Evolutionary conservation across 1,140 invertebrate species (phyloP).

Genomic region (Euwallacea fornicatus): DNA sequence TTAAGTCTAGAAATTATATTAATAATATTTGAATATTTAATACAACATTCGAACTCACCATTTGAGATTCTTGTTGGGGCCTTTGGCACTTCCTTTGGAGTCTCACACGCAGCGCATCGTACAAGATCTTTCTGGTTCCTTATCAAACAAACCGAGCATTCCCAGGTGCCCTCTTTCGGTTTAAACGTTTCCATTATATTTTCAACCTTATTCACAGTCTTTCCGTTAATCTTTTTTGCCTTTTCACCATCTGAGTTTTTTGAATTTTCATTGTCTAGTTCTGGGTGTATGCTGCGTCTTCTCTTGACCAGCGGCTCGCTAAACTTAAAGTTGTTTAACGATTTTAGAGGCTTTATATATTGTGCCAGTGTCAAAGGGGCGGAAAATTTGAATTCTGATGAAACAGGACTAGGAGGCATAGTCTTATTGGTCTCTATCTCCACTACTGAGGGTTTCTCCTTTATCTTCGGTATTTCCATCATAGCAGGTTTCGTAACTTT

Average conservation of each 20-base stretch:
- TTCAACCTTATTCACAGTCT: slow-evolving; percentile 10
- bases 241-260: slow-evolving; percentile 65
- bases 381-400: slow-evolving; percentile 46
- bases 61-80: slow-evolving; percentile 3
- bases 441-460: neutral
- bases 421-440: neutral
- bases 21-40: no score
- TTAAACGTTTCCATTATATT: slow-evolving; percentile 50
- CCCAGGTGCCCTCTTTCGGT: slow-evolving; percentile 54
- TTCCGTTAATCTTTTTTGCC: slow-evolving; percentile 58
- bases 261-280: slow-evolving; percentile 43
- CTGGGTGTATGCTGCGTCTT: slow-evolving; percentile 28
- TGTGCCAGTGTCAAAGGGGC: slow-evolving; percentile 48
- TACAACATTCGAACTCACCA: neutral
- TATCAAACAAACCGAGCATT: slow-evolving; percentile 61
- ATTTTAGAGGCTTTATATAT: slow-evolving; percentile 47
- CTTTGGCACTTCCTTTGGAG: slow-evolving; percentile 50
- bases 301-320: slow-evolving; percentile 55
- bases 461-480: no score
- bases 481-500: no score
- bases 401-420: neutral
- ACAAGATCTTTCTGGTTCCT: slow-evolving; percentile 57
- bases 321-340: slow-evolving; percentile 60
- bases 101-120: slow-evolving; percentile 59
- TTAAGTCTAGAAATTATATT: no score